Evolutionary conservation across 2,113 vertebrate genomes (phyloP).

Genomic region (Butastur rufipennis): DNA sequence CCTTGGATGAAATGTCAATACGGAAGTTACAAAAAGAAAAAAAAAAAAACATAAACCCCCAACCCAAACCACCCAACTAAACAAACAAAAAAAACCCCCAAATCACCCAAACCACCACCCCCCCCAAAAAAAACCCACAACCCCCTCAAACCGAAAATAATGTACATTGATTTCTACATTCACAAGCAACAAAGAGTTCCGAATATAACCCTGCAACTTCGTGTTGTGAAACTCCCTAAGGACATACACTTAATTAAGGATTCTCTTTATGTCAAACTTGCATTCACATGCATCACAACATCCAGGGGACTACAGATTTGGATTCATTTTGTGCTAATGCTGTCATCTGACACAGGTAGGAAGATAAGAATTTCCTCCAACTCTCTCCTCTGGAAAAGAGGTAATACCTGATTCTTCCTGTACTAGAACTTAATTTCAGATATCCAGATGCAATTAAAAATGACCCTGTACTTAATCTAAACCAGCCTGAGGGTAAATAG

Average conservation of each 20-base stretch:
- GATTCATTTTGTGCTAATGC: background rate
- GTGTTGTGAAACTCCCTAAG: background rate
- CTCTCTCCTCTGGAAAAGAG: background rate
- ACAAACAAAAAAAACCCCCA: too few relatives aligned
- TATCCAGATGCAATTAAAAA: slow-evolving; percentile 21
- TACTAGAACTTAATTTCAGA: slow-evolving; percentile 6
- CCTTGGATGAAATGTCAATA: background rate
- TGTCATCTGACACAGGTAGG: background rate
- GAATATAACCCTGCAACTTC: background rate
- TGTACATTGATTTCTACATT: background rate
- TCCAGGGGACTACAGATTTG: background rate
- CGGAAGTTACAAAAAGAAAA: background rate
- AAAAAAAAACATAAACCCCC: background rate
- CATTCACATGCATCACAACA: slow-evolving; percentile 24
- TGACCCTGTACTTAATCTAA: background rate
- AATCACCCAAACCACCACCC: too few relatives aligned
- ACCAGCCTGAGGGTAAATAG: background rate
- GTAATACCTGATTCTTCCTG: background rate
- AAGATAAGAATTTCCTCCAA: slow-evolving; percentile 28
- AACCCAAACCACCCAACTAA: too few relatives aligned
- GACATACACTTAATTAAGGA: background rate
- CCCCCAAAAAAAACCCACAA: too few relatives aligned
- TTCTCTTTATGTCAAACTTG: slow-evolving; percentile 1
- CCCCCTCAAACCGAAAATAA: background rate
- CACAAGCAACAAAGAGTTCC: background rate